Percentiles rank a stretch among this genome's conserved stretches.
These are phyloP conservation scores for Otocyon megalotis DNA, from an alignment of 2,113 vertebrate genomes.

Conservation along the genomic window DNA sequence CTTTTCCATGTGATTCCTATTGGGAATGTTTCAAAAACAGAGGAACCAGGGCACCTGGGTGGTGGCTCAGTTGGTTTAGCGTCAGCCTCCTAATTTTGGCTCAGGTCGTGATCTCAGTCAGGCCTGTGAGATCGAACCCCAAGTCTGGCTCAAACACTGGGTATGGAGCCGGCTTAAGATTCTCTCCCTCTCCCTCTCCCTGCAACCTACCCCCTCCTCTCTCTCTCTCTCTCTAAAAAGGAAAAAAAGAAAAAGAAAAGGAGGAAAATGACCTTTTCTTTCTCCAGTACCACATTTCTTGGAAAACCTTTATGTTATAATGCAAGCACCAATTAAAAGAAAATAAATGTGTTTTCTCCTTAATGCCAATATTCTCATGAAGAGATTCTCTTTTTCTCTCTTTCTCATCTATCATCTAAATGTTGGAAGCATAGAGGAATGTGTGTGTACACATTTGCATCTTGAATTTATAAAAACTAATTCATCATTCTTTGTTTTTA, in stretches of 20 bases:
- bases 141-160: background rate
- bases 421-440: background rate
- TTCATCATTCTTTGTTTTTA: conserved; percentile 23
- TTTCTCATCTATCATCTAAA: background rate
- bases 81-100: background rate
- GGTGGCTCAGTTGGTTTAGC: background rate
- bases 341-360: background rate
- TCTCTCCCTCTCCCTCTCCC: background rate
- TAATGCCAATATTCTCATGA: background rate
- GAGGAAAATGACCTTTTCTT: background rate
- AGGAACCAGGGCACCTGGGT: background rate
- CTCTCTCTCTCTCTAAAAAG: background rate
- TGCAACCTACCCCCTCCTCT: background rate
- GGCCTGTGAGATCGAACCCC: background rate
- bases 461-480: conserved; percentile 5
- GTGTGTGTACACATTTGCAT: background rate
- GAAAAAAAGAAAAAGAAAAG: background rate
- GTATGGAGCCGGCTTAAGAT: background rate
- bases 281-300: background rate
- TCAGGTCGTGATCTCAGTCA: background rate
- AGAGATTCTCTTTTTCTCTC: background rate
- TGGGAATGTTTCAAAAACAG: background rate
- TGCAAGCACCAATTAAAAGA: background rate
- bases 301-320: background rate
- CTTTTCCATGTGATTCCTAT: background rate